These are phyloP conservation scores for Pontoporia blainvillei DNA, from an alignment of 2,113 vertebrate species.

Conservation along the genomic window DNA sequence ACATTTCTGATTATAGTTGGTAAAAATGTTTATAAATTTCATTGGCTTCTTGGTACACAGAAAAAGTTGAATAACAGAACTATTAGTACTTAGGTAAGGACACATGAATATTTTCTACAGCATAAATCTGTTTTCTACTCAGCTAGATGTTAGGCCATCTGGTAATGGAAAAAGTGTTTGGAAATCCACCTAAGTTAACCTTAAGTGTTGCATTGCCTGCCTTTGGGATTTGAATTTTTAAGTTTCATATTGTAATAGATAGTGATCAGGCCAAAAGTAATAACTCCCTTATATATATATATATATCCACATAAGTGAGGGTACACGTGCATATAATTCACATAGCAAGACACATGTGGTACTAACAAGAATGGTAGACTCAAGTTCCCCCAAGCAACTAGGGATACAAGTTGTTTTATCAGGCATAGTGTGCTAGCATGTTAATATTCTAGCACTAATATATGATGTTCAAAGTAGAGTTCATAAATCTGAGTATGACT, in stretches of 20 bases:
- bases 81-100: conserved; percentile 10
- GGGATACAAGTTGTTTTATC: background rate
- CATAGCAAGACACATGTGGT: background rate
- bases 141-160: background rate
- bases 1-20: background rate
- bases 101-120: background rate
- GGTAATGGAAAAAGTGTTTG: background rate
- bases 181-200: background rate
- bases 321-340: background rate
- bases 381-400: background rate
- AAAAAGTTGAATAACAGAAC: background rate
- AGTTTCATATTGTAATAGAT: background rate
- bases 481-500: background rate
- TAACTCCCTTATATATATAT: background rate
- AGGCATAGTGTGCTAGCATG: background rate
- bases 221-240: conserved; percentile 1
- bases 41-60: background rate
- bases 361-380: background rate
- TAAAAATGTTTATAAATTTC: background rate
- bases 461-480: background rate
- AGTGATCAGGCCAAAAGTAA: background rate
- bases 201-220: conserved; percentile 16
- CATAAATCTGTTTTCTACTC: conserved; percentile 24
- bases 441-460: background rate
- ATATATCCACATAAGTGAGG: background rate